Conservation (phyloP, 1,140 invertebrate genomes). For the Sesamia nonagrioides region DNA sequence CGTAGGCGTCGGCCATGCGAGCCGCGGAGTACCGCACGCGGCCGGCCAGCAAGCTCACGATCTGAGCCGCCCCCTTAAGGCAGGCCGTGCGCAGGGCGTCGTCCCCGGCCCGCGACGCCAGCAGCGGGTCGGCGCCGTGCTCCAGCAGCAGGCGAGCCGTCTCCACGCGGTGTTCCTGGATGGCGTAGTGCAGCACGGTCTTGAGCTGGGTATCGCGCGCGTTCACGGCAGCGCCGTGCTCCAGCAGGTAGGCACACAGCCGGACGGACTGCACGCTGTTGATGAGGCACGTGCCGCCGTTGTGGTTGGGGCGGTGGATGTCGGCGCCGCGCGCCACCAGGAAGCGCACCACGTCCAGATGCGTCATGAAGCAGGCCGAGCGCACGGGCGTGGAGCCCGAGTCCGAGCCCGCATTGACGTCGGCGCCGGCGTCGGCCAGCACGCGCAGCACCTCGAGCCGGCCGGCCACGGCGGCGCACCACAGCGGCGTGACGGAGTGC, state of each 20-base stretch:
- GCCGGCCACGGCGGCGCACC: conserved; percentile 97
- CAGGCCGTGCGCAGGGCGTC: conserved; percentile 97
- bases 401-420: conserved; percentile 95
- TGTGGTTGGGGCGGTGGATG: conserved; percentile 95
- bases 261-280: conserved; percentile 96
- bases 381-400: conserved; percentile 96
- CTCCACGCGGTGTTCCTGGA: conserved; percentile 95
- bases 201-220: conserved; percentile 96
- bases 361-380: conserved; percentile 97
- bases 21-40: conserved; percentile 89
- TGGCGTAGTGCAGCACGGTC: conserved; percentile 97
- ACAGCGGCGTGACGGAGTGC: conserved; percentile 96
- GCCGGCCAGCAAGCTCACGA: conserved; percentile 93
- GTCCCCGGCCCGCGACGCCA: conserved; percentile 94
- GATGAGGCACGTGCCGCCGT: conserved; percentile 97
- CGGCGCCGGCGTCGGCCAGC: conserved; percentile 93
- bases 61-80: conserved; percentile 94
- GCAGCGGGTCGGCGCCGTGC: conserved; percentile 93
- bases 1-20: conserved; percentile 93
- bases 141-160: conserved; percentile 94
- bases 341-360: conserved; percentile 91
- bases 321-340: conserved; percentile 95
- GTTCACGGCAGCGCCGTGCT: conserved; percentile 94
- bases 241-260: conserved; percentile 94
- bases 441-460: conserved; percentile 93